Base-by-base conservation (phyloP, 2,888 invertebrate species). In the Arge pagana region DNA sequence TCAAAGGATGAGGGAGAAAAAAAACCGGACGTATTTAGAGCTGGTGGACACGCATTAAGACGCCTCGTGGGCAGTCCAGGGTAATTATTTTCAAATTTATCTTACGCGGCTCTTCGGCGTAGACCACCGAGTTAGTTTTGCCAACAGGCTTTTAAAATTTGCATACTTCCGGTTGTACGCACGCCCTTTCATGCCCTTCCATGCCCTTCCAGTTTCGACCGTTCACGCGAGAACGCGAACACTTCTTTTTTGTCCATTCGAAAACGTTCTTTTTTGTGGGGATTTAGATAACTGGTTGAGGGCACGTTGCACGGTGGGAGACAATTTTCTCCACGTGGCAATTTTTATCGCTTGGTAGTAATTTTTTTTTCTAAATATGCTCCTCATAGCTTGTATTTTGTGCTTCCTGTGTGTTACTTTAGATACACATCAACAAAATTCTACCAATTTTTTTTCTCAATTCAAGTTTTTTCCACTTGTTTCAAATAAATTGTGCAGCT, bases 21-120 rank as follows among this genome's bases (percentile, higher is more conserved):
- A 48, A 41, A 40, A n/a, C 42, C 45, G 43, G 31, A 48, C 48
- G 21, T 36, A 45, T 45, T 45, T 45, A 24, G 45, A 23, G 45
- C 35, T 45, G n/a, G n/a, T n/a, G 33, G 21, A 45, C 24, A 45
- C 40, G 33, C 43, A 55, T 42, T 37, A 52, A 39, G 54, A 50
- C 31, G 35, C 40, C 54, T 28, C 41, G 37, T 36, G 43, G 48
- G 33, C 33, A 45, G 45, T 45, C 45, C 15, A 23, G 45, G 56
- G 63, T 67, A 68, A 74, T 72, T 70, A 69, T 55, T 68, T 67
- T 60, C 58, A 66, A 52, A 74, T 74, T 68, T 61, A 68, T 74
- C 74, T 67, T 63, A 30, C 24, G 16, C 13, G 23, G 18, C n/a
- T n/a, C n/a, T n/a, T n/a, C n/a, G n/a, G n/a, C n/a, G n/a, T n/a